Evolutionary conservation across 1,140 invertebrate genomes (phyloP).

Genomic region (Heliconius melpomene): DNA sequence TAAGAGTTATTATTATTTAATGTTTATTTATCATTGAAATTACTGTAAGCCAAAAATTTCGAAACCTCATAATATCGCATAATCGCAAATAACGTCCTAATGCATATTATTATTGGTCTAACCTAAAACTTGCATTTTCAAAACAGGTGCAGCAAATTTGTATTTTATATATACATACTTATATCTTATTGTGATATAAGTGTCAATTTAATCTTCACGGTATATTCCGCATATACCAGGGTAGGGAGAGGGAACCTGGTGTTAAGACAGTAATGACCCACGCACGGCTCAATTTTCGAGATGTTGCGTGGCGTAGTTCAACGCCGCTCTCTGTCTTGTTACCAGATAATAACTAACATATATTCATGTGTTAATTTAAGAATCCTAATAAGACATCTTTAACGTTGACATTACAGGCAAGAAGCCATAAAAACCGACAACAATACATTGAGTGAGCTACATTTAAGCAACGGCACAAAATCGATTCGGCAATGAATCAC

Average conservation of each 20-base stretch:
- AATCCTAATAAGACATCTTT: neutral
- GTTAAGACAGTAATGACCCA: too few relatives aligned
- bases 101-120: neutral
- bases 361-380: neutral
- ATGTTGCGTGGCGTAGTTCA: too few relatives aligned
- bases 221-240: too few relatives aligned
- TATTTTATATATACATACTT: neutral
- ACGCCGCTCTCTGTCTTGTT: too few relatives aligned
- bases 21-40: neutral
- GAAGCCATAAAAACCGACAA: slow-evolving; percentile 32
- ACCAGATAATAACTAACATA: neutral
- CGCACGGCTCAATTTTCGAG: too few relatives aligned
- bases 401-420: slow-evolving; percentile 5
- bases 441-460: slow-evolving; percentile 31
- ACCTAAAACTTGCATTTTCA: neutral
- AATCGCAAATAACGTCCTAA: neutral
- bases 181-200: slow-evolving; percentile 11
- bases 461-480: slow-evolving; percentile 34
- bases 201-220: too few relatives aligned
- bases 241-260: too few relatives aligned
- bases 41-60: neutral
- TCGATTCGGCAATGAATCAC: slow-evolving; percentile 43
- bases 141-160: neutral
- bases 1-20: too few relatives aligned
- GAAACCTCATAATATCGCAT: neutral